Evolutionary conservation across 2,888 invertebrate species (phyloP).

Genomic region (Orgyia antiqua): DNA sequence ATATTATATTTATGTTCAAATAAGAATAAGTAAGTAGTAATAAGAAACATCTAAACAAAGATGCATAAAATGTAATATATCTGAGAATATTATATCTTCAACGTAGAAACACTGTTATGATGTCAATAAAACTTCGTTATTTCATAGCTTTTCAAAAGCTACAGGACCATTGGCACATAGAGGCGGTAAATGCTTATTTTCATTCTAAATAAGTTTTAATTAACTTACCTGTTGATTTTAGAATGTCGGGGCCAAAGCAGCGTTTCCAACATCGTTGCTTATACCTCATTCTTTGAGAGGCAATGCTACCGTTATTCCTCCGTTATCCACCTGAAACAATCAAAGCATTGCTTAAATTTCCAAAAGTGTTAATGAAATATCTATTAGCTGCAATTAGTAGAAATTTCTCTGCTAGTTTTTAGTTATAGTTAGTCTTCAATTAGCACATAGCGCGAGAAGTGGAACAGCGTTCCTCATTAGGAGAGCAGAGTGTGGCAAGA

Average conservation of each 20-base stretch:
- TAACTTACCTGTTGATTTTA: slow-evolving; percentile 59
- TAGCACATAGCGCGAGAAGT: slow-evolving; percentile 56
- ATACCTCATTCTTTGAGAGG: slow-evolving; percentile 73
- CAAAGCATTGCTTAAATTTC: slow-evolving; percentile 7
- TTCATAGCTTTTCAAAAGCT: too few relatives aligned
- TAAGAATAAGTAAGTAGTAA: too few relatives aligned
- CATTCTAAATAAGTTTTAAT: too few relatives aligned
- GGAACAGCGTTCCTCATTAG: slow-evolving; percentile 69
- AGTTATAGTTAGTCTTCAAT: slow-evolving; percentile 47
- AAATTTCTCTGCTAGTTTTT: slow-evolving; percentile 35
- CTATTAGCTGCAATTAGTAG: slow-evolving; percentile 51
- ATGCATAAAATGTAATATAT: too few relatives aligned
- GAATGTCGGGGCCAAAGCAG: slow-evolving; percentile 55
- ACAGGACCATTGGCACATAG: too few relatives aligned
- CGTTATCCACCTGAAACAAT: slow-evolving; percentile 38
- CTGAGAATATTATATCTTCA: too few relatives aligned
- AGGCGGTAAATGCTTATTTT: too few relatives aligned
- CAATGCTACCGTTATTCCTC: slow-evolving; percentile 36
- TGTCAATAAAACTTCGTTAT: too few relatives aligned
- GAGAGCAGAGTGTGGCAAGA: slow-evolving; percentile 68
- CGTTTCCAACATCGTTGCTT: slow-evolving; percentile 62
- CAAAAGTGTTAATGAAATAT: slow-evolving; percentile 25
- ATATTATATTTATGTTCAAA: too few relatives aligned
- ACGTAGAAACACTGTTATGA: too few relatives aligned
- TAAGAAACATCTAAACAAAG: too few relatives aligned